A percentile compares a stretch with the other conserved stretches of the same genome.
phyloP scores from a whole-genome alignment of 2,113 vertebrate species.

The Otolemur garnettii region DNA sequence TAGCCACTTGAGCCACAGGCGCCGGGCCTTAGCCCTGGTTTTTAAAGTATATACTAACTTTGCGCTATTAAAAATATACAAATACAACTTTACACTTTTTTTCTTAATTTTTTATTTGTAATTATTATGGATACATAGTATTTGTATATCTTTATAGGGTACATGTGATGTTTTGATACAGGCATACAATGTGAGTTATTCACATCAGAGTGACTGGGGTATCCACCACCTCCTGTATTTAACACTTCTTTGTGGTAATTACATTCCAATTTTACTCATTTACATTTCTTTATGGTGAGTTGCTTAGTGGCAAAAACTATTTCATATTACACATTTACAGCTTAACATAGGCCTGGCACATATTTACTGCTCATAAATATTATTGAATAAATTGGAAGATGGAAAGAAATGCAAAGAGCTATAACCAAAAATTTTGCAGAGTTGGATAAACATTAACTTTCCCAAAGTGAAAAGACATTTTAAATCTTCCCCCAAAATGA shows the following conservation, averaged over 20 bases:
- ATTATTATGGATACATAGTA: too few relatives aligned
- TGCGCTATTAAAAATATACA: constrained; percentile 25
- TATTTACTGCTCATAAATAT: not conserved
- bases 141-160: too few relatives aligned
- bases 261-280: not conserved
- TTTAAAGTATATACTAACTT: not conserved
- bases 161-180: too few relatives aligned
- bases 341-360: not conserved
- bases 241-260: too few relatives aligned
- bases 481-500: not conserved
- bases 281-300: not conserved
- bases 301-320: not conserved
- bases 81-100: not conserved
- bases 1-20: too few relatives aligned
- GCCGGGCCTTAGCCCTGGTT: not conserved
- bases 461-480: not conserved
- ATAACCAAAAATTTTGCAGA: constrained; percentile 11
- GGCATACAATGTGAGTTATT: too few relatives aligned
- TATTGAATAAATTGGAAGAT: constrained; percentile 8
- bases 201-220: too few relatives aligned
- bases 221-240: too few relatives aligned
- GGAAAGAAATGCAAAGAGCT: not conserved
- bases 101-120: too few relatives aligned
- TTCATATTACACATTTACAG: not conserved
- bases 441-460: constrained; percentile 33